Evolutionary conservation across 2,113 vertebrate genomes (phyloP).

Genomic region (Melospiza melodia): DNA sequence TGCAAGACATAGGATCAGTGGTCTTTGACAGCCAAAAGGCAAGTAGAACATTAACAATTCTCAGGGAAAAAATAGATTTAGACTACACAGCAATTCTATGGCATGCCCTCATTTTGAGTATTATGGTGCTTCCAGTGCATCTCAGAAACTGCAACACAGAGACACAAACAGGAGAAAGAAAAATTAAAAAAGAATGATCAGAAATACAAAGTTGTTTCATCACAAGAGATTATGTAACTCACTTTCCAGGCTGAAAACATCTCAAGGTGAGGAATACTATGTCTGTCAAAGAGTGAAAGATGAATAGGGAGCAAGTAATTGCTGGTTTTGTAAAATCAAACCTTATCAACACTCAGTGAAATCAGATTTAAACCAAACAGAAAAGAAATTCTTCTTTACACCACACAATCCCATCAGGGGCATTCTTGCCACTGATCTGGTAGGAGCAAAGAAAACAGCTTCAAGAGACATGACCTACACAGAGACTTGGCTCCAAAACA

Average conservation of each 20-base stretch:
- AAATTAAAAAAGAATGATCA: neutral
- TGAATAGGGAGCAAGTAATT: neutral
- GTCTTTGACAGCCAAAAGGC: neutral
- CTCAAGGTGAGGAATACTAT: neutral
- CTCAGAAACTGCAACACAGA: neutral
- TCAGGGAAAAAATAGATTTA: neutral
- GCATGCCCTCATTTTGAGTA: neutral
- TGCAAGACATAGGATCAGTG: neutral
- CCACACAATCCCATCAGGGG: neutral
- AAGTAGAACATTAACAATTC: neutral
- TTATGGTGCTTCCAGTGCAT: neutral
- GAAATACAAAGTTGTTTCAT: neutral
- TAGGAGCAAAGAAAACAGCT: neutral
- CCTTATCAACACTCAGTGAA: neutral
- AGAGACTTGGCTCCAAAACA: neutral
- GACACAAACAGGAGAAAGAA: neutral
- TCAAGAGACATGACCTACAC: neutral
- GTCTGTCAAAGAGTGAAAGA: neutral
- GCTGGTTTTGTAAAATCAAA: neutral
- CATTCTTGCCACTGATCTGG: neutral
- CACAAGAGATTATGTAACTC: neutral
- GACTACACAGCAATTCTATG: neutral
- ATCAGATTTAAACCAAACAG: neutral
- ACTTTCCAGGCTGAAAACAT: neutral
- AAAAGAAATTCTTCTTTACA: neutral